Conservation (phyloP, 2,797 vertebrate genomes). For the Anguilla pacifica region DNA sequence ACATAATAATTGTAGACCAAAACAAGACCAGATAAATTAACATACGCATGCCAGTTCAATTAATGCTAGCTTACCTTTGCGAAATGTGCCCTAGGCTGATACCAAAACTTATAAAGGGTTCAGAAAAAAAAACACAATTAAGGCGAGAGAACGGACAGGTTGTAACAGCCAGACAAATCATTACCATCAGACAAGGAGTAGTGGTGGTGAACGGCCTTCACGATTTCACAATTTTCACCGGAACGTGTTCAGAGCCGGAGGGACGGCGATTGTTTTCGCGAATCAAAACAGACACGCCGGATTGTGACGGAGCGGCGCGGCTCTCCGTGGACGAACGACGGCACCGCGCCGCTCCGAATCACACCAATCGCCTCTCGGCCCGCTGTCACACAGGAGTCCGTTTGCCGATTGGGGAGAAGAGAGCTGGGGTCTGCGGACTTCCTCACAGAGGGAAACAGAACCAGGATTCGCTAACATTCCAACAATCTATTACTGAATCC, state of each 20-base stretch:
- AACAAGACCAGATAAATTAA: not conserved
- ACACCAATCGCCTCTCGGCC: not conserved
- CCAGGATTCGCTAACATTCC: slow-evolving; percentile 42
- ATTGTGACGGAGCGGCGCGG: not conserved
- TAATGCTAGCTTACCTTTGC: not conserved
- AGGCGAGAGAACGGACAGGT: not conserved
- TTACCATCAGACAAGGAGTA: not conserved
- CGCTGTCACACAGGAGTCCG: not conserved
- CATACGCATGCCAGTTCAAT: not conserved
- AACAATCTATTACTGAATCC: slow-evolving; percentile 39
- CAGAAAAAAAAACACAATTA: not conserved
- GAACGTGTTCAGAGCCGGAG: not conserved
- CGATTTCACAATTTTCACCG: not conserved
- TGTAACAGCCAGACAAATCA: not conserved
- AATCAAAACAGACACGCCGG: not conserved
- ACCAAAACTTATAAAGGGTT: not conserved
- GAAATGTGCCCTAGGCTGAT: not conserved
- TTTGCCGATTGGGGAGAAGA: not conserved
- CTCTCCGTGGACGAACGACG: not conserved
- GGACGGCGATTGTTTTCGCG: not conserved
- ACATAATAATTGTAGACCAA: not conserved
- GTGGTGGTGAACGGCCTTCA: not conserved
- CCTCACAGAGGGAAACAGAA: not conserved
- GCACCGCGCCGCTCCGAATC: not conserved
- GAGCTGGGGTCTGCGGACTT: not conserved